Evolutionary conservation across 2,797 vertebrate genomes (phyloP), one percentile per base, ranked within the genome.

Genomic region (Eremophila alpestris): DNA sequence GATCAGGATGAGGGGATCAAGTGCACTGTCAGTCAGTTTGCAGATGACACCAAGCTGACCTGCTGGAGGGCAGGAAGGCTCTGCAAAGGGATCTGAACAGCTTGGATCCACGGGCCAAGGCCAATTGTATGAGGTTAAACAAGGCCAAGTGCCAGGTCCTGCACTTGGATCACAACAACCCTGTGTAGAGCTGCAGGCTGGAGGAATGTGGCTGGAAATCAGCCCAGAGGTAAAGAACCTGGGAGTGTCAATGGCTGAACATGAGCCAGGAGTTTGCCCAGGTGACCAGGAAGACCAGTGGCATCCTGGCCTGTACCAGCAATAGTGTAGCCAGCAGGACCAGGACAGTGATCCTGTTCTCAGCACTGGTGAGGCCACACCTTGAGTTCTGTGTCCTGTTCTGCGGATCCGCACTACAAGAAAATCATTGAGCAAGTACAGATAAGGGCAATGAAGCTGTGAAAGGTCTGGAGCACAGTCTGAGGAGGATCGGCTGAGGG

Each of bases 351-450:
- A 18, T 5, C 7, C 29, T 54, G 3, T 26, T 32, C 10, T 41
- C 3, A 2, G 21, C 34, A 41, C 10, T 27, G n/a, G 3, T 58
- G 23, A 43, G 67, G 23, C 9, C 20, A 16, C 2, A 3, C 22
- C 13, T 23, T 16, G 15, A 27, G 15, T 43, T 7, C 9, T 55
- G 3, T 32, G 17, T 18, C 11, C 11, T 13, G 15, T 49, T 70
- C 16, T 34, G 16, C n/a, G 29, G 13, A 29, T 14, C 14, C 7
- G 46, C 21, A 34, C 14, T 32, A 22, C 26, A 30, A 46, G 16
- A 40, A 58, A 26, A 17, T 32, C 3, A 13, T 21, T 59, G 40
- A 52, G 8, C 0, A 0, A 27, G 16, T 48, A 13, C 16, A 23
- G 41, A 55, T 9, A 51, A 56, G 41, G 16, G 11, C 32, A 55